Percentiles rank a stretch among this genome's conserved stretches.
Evolutionary conservation across 1,140 invertebrate genomes (phyloP).

Genomic region (Laupala kohalensis): DNA sequence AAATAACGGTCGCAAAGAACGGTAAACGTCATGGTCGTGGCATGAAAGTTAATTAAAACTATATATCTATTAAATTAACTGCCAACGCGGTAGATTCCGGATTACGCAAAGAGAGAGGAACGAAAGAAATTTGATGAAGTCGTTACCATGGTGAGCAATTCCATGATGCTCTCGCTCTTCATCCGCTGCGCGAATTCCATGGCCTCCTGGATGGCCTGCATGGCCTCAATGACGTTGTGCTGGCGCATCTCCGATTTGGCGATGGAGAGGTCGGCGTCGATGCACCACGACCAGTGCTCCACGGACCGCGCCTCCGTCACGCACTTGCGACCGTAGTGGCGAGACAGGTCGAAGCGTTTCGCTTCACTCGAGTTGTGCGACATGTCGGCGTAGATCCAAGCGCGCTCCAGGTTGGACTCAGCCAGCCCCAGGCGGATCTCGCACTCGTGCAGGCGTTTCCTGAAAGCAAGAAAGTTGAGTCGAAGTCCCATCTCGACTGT

Average conservation of each 20-base stretch:
- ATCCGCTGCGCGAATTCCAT: neutral
- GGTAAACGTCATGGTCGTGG: no score
- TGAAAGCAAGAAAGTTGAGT: no score
- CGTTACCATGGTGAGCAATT: neutral
- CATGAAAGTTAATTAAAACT: no score
- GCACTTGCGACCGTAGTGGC: neutral
- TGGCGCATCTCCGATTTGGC: neutral
- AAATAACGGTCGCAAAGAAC: no score
- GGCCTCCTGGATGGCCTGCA: neutral
- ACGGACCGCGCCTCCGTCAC: neutral
- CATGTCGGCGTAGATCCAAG: neutral
- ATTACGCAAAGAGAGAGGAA: no score
- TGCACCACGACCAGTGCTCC: neutral
- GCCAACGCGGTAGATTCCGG: no score
- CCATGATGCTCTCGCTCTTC: neutral
- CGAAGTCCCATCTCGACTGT: no score
- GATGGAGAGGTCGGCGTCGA: neutral
- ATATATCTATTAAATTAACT: no score
- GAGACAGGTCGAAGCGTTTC: neutral
- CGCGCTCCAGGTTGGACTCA: neutral
- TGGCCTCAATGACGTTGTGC: neutral
- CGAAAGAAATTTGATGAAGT: no score
- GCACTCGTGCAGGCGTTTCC: neutral
- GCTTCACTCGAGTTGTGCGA: neutral
- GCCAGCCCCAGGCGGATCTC: neutral